These are phyloP conservation scores for Odontothrips loti DNA, from an alignment of 2,888 invertebrate species.

Conservation along the genomic window DNA sequence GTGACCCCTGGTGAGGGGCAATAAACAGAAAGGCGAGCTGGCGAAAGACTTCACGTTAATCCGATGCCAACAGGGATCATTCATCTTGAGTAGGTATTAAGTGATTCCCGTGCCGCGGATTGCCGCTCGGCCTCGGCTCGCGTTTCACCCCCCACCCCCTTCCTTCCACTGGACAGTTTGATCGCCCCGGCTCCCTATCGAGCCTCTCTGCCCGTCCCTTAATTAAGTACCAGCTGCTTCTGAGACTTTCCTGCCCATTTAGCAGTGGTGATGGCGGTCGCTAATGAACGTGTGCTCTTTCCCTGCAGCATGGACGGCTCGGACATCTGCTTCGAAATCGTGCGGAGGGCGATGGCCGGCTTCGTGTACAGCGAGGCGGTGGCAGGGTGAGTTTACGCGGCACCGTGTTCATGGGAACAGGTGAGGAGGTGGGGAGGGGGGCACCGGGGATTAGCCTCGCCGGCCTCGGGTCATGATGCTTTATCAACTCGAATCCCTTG, in stretches of 20 bases:
- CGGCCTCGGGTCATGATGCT: too few species aligned
- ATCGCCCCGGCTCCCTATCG: background rate
- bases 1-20: too few species aligned
- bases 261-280: background rate
- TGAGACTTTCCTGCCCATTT: background rate
- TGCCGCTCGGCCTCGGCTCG: background rate
- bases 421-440: too few species aligned
- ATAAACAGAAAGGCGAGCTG: too few species aligned
- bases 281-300: slow-evolving; percentile 34
- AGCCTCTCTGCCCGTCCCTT: background rate
- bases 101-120: background rate
- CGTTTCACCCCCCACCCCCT: too few species aligned
- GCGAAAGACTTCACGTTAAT: too few species aligned
- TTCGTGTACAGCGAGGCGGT: slow-evolving; percentile 99
- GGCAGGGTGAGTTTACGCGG: slow-evolving; percentile 66
- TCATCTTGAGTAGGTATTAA: too few species aligned
- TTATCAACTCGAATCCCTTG: too few species aligned
- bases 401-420: too few species aligned
- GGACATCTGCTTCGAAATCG: slow-evolving; percentile 97
- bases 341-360: slow-evolving; percentile 89
- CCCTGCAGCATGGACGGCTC: slow-evolving; percentile 93
- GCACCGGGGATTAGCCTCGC: too few species aligned
- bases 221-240: background rate
- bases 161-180: too few species aligned
- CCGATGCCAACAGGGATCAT: too few species aligned